Evolutionary conservation across 1,140 invertebrate genomes (phyloP).

Genomic region (Onthophagus taurus): DNA sequence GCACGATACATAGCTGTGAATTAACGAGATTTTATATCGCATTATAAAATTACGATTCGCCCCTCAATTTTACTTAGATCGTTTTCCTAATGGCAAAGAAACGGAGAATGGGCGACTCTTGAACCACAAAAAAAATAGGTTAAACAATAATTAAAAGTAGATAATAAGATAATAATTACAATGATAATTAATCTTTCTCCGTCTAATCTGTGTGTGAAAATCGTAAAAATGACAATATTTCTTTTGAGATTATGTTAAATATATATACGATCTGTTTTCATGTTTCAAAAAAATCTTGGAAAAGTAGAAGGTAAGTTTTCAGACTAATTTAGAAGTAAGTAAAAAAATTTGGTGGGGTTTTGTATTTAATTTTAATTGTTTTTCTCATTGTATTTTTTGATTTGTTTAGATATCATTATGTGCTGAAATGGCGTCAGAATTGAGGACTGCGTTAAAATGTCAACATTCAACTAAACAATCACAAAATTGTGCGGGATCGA

Average conservation of each 20-base stretch:
- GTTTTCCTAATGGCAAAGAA: background rate
- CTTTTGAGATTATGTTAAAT: too few relatives aligned
- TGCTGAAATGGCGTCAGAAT: constrained; percentile 57
- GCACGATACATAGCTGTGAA: constrained; percentile 37
- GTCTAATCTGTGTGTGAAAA: constrained; percentile 10
- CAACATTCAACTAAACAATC: constrained; percentile 44
- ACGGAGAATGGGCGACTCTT: background rate
- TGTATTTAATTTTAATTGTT: background rate
- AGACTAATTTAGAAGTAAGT: too few relatives aligned
- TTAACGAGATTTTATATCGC: background rate
- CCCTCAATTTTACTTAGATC: background rate
- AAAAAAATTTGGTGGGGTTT: too few relatives aligned
- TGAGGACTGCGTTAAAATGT: constrained; percentile 58
- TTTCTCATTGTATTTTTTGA: constrained; percentile 15
- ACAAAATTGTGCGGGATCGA: constrained; percentile 39
- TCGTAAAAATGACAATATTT: constrained; percentile 7
- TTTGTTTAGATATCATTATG: constrained; percentile 51
- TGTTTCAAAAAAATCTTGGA: constrained; percentile 33
- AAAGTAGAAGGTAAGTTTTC: constrained; percentile 41
- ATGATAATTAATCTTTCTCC: constrained; percentile 41
- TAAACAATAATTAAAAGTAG: constrained; percentile 16
- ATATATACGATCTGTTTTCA: too few relatives aligned
- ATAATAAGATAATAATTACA: constrained; percentile 43
- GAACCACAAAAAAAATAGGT: constrained; percentile 3
- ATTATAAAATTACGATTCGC: too few relatives aligned